Evolutionary conservation across 1,140 invertebrate species (phyloP).

Genomic region (Aphaenogaster ashmeadi): DNA sequence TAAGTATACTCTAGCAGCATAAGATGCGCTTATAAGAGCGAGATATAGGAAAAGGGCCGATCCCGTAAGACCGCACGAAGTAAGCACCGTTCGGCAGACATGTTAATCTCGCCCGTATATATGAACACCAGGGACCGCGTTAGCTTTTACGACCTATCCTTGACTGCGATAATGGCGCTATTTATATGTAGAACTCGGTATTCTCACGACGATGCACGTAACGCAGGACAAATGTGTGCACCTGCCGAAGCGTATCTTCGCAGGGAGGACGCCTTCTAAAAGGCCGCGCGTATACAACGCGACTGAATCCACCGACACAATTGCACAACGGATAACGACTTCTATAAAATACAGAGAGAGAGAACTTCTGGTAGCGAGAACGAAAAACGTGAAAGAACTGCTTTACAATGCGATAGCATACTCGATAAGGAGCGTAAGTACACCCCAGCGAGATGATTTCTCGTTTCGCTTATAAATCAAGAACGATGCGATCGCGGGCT

Average conservation of each 20-base stretch:
- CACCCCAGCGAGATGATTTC: constrained; percentile 33
- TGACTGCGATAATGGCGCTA: constrained; percentile 73
- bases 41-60: constrained; percentile 42
- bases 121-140: constrained; percentile 37
- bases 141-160: constrained; percentile 71
- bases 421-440: neutral
- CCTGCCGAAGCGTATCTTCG: constrained; percentile 64
- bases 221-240: constrained; percentile 55
- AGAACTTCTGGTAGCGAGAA: constrained; percentile 42
- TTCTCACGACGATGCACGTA: constrained; percentile 54
- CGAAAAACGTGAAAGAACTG: constrained; percentile 25
- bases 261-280: constrained; percentile 23
- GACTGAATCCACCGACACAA: constrained; percentile 39
- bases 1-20: neutral
- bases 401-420: constrained; percentile 25
- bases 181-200: constrained; percentile 77
- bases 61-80: constrained; percentile 14
- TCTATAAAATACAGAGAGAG: constrained; percentile 54
- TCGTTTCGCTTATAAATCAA: constrained; percentile 29
- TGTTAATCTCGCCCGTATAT: constrained; percentile 50
- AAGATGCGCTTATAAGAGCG: neutral
- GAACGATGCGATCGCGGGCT: neutral
- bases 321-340: constrained; percentile 60
- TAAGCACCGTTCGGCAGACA: constrained; percentile 47
- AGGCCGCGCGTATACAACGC: constrained; percentile 35